These are phyloP conservation scores for Mythimna vitellina DNA, from an alignment of 2,888 invertebrate genomes.

Conservation along the genomic window DNA sequence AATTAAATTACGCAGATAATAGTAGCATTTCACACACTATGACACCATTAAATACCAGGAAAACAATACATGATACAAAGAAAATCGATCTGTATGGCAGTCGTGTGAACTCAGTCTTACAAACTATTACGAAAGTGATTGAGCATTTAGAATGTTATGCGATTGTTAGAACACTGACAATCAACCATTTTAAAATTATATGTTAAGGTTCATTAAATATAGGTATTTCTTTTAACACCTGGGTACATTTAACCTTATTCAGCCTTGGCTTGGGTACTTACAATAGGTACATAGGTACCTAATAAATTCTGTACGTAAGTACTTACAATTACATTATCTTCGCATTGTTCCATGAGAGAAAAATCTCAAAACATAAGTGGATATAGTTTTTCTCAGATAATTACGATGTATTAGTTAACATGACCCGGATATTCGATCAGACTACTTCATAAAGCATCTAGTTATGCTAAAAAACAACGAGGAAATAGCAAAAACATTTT, in stretches of 20 bases:
- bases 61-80: conserved; percentile 53
- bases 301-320: not conserved
- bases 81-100: conserved; percentile 42
- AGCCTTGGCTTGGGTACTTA: conserved; percentile 10
- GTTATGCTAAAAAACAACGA: conserved; percentile 73
- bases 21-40: conserved; percentile 33
- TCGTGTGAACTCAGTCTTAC: conserved; percentile 51
- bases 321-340: conserved; percentile 24
- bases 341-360: conserved; percentile 38
- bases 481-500: conserved; percentile 77
- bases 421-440: conserved; percentile 73
- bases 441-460: conserved; percentile 68
- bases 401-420: conserved; percentile 54
- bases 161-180: conserved; percentile 26
- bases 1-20: conserved; percentile 23
- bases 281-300: not conserved
- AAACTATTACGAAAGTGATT: conserved; percentile 51
- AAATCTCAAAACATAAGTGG: conserved; percentile 21
- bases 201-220: conserved; percentile 21
- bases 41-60: conserved; percentile 26
- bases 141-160: conserved; percentile 33
- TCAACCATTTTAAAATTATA: conserved; percentile 14
- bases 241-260: conserved; percentile 22
- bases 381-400: conserved; percentile 39
- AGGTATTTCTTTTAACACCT: conserved; percentile 17